Evolutionary conservation across 2,888 invertebrate genomes (phyloP), one percentile per base, ranked within the genome.

Genomic region (Coenonympha arcania): DNA sequence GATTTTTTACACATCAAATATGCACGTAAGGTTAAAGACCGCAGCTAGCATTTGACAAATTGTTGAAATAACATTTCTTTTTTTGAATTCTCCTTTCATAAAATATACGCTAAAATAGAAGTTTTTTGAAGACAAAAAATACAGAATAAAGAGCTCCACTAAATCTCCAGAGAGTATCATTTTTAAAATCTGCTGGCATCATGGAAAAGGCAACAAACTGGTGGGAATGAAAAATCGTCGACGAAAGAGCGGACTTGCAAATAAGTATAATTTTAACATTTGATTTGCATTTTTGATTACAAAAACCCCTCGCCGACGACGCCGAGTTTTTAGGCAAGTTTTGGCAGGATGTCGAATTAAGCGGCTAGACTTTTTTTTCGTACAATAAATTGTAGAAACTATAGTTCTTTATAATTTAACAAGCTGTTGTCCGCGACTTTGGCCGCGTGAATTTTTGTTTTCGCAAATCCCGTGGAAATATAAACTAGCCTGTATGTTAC

Each of bases 271-370:
- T 61, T 62, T 60, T 50, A 61, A 48, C 57, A 50, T 47, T 44
- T 40, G 52, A 63, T 64, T 63, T 62, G 54, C 64, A 64, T 64
- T 65, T 64, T 65, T 64, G 65, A 65, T 65, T 65, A 60, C 62
- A 60, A 60, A 63, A 61, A 60, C 59, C 56, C 55, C 57, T n/a
- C n/a, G n/a, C n/a, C 60, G 52, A 52, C 48, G 57, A 46, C 57
- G 51, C 56, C 55, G 52, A 52, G 50, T 59, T 58, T 50, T 45
- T 36, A 41, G 42, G 36, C 15, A 28, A 19, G 11, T 45, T 36
- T 45, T 36, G 45, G 6, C 13, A 18, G 34, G 34, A 44, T 37
- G 44, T 30, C n/a, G 34, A n/a, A 39, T 20, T 37, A 8, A 6
- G 37, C 2, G 37, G 13, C 22, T 22, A 37, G 37, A 20, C 22